phyloP scores from a whole-genome alignment of 2,113 vertebrate species.

The Furnarius figulus region DNA sequence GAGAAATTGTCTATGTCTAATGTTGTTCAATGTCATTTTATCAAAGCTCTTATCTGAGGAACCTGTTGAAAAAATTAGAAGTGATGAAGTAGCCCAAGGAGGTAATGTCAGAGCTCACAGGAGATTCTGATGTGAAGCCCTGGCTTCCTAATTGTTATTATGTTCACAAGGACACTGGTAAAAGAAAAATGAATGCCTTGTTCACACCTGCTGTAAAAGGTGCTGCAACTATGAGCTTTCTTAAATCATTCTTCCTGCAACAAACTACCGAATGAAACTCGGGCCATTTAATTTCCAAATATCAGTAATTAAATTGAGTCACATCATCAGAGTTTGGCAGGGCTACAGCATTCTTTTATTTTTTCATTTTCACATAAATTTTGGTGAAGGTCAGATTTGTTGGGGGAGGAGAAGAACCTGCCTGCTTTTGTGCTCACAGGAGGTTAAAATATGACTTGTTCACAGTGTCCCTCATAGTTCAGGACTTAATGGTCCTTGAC shows the following conservation, averaged over 20 bases:
- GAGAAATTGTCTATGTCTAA: background rate
- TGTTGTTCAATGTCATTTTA: constrained; percentile 56
- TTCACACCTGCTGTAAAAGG: constrained; percentile 74
- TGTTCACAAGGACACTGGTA: constrained; percentile 78
- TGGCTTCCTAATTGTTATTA: constrained; percentile 81
- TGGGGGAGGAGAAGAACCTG: constrained; percentile 71
- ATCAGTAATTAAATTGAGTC: constrained; percentile 83
- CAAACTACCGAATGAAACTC: constrained; percentile 71
- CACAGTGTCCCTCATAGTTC: constrained; percentile 81
- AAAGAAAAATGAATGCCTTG: constrained; percentile 78
- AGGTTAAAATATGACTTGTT: constrained; percentile 85
- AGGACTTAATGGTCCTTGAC: constrained; percentile 85
- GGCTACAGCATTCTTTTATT: constrained; percentile 67
- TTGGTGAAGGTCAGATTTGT: constrained; percentile 81
- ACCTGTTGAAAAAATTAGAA: constrained; percentile 66
- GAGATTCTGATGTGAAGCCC: constrained; percentile 74
- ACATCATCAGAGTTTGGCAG: constrained; percentile 75
- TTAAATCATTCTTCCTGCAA: constrained; percentile 79
- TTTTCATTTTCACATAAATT: constrained; percentile 83
- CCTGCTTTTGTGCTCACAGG: constrained; percentile 68
- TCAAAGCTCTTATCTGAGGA: constrained; percentile 59
- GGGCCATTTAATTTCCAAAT: constrained; percentile 80
- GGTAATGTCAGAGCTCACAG: constrained; percentile 62
- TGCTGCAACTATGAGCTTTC: constrained; percentile 55
- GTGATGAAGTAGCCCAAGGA: constrained; percentile 69